Evolutionary conservation across 2,113 vertebrate genomes (phyloP).

Genomic region (Ctenodactylus gundi): DNA sequence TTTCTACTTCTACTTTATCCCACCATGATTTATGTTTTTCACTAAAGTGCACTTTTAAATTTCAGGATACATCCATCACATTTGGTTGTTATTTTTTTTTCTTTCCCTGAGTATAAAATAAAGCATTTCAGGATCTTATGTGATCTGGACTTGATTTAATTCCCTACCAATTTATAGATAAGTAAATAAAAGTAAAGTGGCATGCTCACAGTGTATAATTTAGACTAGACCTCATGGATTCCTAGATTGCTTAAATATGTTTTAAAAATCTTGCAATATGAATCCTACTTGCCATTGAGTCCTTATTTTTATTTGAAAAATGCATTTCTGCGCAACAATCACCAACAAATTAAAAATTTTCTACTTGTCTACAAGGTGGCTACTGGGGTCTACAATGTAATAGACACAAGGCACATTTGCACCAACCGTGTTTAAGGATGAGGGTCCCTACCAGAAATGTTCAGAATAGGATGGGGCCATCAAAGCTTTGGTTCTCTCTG

Average conservation of each 20-base stretch:
- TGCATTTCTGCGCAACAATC: background rate
- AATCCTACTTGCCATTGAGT: background rate
- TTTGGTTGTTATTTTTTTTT: background rate
- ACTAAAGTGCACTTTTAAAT: constrained; percentile 6
- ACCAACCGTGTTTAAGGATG: background rate
- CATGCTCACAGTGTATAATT: background rate
- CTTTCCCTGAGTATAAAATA: background rate
- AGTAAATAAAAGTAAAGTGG: background rate
- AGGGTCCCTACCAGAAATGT: background rate
- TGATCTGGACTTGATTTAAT: background rate
- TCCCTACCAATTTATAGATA: background rate
- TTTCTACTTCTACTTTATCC: background rate
- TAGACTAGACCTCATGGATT: background rate
- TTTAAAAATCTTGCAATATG: background rate
- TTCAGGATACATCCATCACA: background rate
- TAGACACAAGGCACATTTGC: background rate
- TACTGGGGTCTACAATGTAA: background rate
- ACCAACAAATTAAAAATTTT: background rate
- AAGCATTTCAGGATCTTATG: background rate
- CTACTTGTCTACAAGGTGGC: background rate
- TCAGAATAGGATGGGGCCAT: background rate
- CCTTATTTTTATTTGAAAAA: constrained; percentile 2
- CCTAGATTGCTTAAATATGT: background rate
- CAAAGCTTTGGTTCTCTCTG: background rate
- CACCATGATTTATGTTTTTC: background rate